Base-by-base conservation (phyloP, 2,888 invertebrate genomes). In the Encarsia formosa region DNA sequence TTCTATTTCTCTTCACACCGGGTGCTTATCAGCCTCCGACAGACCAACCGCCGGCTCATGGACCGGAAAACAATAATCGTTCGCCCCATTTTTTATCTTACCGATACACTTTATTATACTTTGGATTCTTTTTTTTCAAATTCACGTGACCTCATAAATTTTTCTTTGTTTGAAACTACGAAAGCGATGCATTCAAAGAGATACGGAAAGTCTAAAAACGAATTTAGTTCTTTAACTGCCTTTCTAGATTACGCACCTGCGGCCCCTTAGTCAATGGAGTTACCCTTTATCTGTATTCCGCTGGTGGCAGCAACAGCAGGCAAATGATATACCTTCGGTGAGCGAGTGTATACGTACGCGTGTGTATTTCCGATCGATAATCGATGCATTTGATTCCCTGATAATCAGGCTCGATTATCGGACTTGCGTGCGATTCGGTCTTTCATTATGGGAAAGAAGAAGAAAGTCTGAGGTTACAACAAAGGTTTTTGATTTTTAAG, bases 1-100 rank as follows among this genome's bases (percentile, higher is more conserved):
- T 69, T 68, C 69, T 64, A 71, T 72, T 70, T 70, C 65, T 65
- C 63, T 61, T 22, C 60, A n/a, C n/a, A n/a, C n/a, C n/a, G n/a
- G 51, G 46, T 43, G 63, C 69, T 73, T 73, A 73, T 73, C 72
- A 61, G 53, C 31, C 38, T 22, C 52, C 56, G 44, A 60, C 71
- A 68, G 71, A 52, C 65, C 53, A 32, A 23, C 16, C 54, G 48
- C 49, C 49, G 52, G 56, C 59, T 61, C 58, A 64, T 67, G 61
- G 61, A 40, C 61, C 58, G 70, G 68, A 70, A 71, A 57, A 13
- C 29, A 62, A 67, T 61, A 49, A 49, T 45, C 44, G 43, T 37
- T 8, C 9, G 4, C 20, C 32, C n/a, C 32, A 5, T 32, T 32
- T 13, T 32, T 8, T 13, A 4, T 15, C 13, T 13, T 13, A 13